A percentile compares a stretch with the other conserved stretches of the same genome.
Evolutionary conservation across 2,797 vertebrate genomes (phyloP).

Genomic region (Sebastes nivosus): DNA sequence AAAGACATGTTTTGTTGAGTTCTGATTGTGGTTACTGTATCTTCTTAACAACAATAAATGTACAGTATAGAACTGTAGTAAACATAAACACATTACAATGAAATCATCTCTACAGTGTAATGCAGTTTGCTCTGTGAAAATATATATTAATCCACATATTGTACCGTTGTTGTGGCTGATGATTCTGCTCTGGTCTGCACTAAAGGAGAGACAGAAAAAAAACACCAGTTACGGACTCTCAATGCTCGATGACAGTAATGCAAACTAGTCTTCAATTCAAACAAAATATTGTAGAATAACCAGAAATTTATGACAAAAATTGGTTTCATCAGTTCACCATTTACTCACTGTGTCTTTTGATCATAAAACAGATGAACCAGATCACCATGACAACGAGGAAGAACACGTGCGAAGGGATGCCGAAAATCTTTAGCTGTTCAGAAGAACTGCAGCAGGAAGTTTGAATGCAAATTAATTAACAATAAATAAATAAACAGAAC

Average conservation of each 20-base stretch:
- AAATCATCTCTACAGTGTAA: neutral
- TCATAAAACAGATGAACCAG: too few species aligned
- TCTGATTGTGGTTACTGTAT: too few species aligned
- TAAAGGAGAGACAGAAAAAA: constrained; percentile 10
- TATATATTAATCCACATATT: neutral
- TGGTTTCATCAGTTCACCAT: too few species aligned
- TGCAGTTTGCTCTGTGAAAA: neutral
- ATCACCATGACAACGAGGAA: too few species aligned
- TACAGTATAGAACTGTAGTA: neutral
- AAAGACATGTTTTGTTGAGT: too few species aligned
- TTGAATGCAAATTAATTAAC: neutral
- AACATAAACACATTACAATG: neutral
- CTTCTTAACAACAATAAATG: too few species aligned
- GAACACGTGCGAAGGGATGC: constrained; percentile 40
- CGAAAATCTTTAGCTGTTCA: neutral
- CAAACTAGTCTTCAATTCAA: neutral
- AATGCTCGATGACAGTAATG: neutral
- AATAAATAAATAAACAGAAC: neutral
- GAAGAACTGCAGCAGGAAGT: neutral
- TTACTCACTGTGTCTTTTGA: too few species aligned
- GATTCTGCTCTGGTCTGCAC: neutral
- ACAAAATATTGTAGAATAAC: neutral
- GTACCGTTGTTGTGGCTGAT: neutral
- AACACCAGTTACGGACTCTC: neutral
- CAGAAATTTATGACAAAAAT: too few species aligned